phyloP scores from a whole-genome alignment of 2,888 invertebrate genomes.

The Ectobius pallidus region DNA sequence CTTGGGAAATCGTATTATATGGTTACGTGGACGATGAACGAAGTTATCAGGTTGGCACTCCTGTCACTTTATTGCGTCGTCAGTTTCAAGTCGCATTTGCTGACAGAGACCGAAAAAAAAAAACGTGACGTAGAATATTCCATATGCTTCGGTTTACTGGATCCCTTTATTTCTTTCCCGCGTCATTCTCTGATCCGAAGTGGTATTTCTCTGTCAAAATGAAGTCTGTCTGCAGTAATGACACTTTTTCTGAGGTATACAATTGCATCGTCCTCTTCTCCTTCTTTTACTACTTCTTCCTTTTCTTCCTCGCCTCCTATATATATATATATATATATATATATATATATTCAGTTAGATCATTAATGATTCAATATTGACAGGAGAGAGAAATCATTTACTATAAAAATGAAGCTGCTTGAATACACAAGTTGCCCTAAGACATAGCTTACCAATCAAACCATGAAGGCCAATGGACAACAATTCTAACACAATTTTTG shows the following conservation, averaged over 20 bases:
- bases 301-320: neutral
- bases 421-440: too few relatives aligned
- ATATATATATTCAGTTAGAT: neutral
- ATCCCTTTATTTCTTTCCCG: neutral
- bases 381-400: too few relatives aligned
- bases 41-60: neutral
- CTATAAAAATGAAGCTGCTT: too few relatives aligned
- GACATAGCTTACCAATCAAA: too few relatives aligned
- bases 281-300: neutral
- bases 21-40: neutral
- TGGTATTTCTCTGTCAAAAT: too few relatives aligned
- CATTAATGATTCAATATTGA: too few relatives aligned
- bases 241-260: too few relatives aligned
- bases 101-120: neutral
- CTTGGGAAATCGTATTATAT: too few relatives aligned
- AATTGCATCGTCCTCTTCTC: neutral
- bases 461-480: too few relatives aligned
- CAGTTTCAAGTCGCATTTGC: neutral
- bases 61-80: neutral
- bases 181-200: neutral
- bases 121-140: neutral
- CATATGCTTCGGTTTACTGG: slow-evolving; percentile 1
- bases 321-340: neutral
- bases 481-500: too few relatives aligned
- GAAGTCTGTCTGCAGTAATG: too few relatives aligned